phyloP scores from a whole-genome alignment of 2,888 invertebrate species.

The Nudaria mundana region DNA sequence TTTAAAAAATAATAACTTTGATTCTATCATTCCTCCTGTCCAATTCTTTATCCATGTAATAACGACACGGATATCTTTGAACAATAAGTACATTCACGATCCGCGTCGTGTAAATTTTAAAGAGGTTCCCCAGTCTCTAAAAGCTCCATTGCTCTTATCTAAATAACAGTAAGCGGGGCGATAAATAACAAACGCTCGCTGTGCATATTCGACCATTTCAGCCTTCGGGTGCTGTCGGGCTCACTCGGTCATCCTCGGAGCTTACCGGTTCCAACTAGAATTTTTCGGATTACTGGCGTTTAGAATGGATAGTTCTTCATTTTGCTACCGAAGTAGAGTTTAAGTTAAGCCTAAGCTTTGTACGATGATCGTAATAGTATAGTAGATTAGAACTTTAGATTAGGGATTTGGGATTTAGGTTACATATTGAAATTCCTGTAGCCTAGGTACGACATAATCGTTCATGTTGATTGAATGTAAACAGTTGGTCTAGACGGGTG shows the following conservation, averaged over 20 bases:
- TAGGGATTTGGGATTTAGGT: not conserved
- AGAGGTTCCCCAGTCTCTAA: not conserved
- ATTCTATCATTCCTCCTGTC: too few species aligned
- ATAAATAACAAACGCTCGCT: constrained; percentile 31
- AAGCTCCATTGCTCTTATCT: constrained; percentile 18
- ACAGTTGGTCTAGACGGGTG: not conserved
- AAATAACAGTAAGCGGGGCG: constrained; percentile 26
- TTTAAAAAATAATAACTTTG: too few species aligned
- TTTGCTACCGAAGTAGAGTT: constrained; percentile 22
- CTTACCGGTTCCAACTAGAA: constrained; percentile 27
- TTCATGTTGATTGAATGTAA: not conserved
- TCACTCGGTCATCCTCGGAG: constrained; percentile 18
- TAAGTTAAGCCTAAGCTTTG: constrained; percentile 19
- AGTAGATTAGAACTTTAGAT: too few species aligned
- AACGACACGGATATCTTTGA: too few species aligned
- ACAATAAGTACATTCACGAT: too few species aligned
- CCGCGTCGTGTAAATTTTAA: too few species aligned
- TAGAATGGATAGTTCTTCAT: constrained; percentile 32
- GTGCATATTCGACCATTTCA: constrained; percentile 38
- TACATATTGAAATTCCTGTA: not conserved
- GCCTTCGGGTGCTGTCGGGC: constrained; percentile 16
- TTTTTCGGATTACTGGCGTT: constrained; percentile 36
- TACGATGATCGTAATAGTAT: too few species aligned
- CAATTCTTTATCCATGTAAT: too few species aligned
- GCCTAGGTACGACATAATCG: too few species aligned